phyloP scores from a whole-genome alignment of 2,888 invertebrate genomes.

The Biston betularia region DNA sequence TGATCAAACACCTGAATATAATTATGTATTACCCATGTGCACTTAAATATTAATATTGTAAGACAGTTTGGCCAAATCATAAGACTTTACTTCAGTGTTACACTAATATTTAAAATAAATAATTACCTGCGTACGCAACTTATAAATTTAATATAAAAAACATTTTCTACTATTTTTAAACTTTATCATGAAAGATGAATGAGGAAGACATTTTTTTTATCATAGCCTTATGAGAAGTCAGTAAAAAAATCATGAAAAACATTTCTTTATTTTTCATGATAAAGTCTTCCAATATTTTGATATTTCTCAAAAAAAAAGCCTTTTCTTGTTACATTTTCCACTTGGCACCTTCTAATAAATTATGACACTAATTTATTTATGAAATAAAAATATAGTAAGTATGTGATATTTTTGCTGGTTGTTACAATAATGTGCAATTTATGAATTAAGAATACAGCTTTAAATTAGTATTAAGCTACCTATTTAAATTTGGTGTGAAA shows the following conservation, averaged over 20 bases:
- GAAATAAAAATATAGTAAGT: conserved; percentile 54
- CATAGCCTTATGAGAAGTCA: background rate
- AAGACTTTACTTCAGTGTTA: conserved; percentile 41
- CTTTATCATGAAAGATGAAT: conserved; percentile 4
- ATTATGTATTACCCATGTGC: conserved; percentile 38
- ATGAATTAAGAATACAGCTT: conserved; percentile 69
- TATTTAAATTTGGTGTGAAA: conserved; percentile 33
- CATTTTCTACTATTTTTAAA: conserved; percentile 13
- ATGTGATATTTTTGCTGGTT: conserved; percentile 79
- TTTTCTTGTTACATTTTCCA: conserved; percentile 32
- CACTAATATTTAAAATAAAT: conserved; percentile 37
- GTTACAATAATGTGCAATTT: conserved; percentile 69
- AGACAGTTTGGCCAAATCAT: conserved; percentile 52
- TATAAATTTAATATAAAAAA: conserved; percentile 17
- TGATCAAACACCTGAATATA: conserved; percentile 35
- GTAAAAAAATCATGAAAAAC: background rate
- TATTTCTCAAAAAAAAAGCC: conserved; percentile 18
- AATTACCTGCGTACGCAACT: conserved; percentile 3
- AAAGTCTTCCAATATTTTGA: conserved; percentile 14
- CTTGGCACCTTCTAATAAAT: conserved; percentile 40
- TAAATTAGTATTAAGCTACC: conserved; percentile 65
- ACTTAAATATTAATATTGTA: conserved; percentile 38
- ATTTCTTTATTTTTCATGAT: conserved; percentile 14
- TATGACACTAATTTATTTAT: conserved; percentile 19
- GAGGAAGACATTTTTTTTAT: background rate